Conservation (phyloP, 2,888 invertebrate species). For the Himalopsyche kuldschensis region DNA sequence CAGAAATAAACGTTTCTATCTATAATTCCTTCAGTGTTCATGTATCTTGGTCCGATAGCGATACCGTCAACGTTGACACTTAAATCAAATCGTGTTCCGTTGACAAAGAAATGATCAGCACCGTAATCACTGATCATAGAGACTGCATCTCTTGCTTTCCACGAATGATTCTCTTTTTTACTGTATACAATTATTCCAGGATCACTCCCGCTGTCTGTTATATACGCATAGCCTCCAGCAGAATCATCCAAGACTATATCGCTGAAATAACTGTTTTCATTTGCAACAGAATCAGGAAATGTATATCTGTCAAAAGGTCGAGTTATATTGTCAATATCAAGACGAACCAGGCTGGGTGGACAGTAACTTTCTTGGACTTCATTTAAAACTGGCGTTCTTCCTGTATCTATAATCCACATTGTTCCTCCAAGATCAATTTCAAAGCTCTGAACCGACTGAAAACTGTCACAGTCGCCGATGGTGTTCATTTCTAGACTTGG, state of each 20-base stretch:
- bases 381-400: constrained; percentile 65
- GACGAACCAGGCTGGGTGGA: constrained; percentile 68
- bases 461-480: constrained; percentile 66
- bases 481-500: constrained; percentile 72
- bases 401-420: constrained; percentile 72
- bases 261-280: constrained; percentile 65
- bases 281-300: constrained; percentile 65
- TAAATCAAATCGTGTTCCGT: constrained; percentile 60
- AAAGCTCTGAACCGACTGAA: constrained; percentile 75
- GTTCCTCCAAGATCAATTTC: constrained; percentile 72
- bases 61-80: constrained; percentile 71
- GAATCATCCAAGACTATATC: constrained; percentile 74
- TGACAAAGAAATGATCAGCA: constrained; percentile 63
- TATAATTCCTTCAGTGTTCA: constrained; percentile 47
- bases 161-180: constrained; percentile 63
- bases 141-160: constrained; percentile 68
- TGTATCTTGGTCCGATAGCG: constrained; percentile 66
- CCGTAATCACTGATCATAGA: constrained; percentile 66
- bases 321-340: constrained; percentile 65
- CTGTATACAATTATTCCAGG: constrained; percentile 76
- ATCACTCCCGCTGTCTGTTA: constrained; percentile 69
- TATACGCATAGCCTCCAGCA: constrained; percentile 69
- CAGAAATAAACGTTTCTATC: constrained; percentile 66
- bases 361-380: constrained; percentile 57
- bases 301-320: constrained; percentile 61